phyloP scores from a whole-genome alignment of 1,140 invertebrate genomes.

The Cotesia glomerata region DNA sequence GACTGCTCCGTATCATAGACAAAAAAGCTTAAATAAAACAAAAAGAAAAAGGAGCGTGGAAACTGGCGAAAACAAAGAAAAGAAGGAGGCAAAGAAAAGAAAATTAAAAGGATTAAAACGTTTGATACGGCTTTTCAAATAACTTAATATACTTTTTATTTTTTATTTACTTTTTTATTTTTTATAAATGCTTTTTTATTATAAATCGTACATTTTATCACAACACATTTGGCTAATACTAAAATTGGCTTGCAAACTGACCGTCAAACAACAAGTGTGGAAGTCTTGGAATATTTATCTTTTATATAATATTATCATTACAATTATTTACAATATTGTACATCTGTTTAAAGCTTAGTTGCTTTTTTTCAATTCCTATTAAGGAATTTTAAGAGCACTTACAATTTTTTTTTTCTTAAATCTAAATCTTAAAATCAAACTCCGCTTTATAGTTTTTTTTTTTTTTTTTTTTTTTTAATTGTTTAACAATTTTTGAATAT shows the following conservation, averaged over 20 bases:
- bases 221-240: slow-evolving; percentile 48
- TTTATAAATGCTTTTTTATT: neutral
- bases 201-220: slow-evolving; percentile 47
- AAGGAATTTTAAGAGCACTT: too few species aligned
- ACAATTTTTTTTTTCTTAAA: too few species aligned
- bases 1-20: neutral
- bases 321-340: slow-evolving; percentile 11
- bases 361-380: too few species aligned
- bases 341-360: neutral
- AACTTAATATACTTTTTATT: slow-evolving; percentile 7
- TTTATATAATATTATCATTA: neutral
- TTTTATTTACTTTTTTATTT: slow-evolving; percentile 20
- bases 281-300: slow-evolving; percentile 31
- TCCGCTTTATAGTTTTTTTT: too few species aligned
- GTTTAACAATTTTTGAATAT: too few species aligned
- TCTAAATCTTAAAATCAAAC: too few species aligned
- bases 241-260: slow-evolving; percentile 36
- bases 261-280: slow-evolving; percentile 34
- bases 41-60: neutral
- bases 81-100: too few species aligned
- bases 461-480: too few species aligned
- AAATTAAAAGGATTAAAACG: too few species aligned
- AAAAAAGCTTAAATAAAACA: neutral
- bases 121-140: too few species aligned
- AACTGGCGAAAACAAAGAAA: neutral